A percentile compares a stretch with the other conserved stretches of the same genome.
Conservation (phyloP, 1,140 invertebrate species). For the Drosophila chauvacae region DNA sequence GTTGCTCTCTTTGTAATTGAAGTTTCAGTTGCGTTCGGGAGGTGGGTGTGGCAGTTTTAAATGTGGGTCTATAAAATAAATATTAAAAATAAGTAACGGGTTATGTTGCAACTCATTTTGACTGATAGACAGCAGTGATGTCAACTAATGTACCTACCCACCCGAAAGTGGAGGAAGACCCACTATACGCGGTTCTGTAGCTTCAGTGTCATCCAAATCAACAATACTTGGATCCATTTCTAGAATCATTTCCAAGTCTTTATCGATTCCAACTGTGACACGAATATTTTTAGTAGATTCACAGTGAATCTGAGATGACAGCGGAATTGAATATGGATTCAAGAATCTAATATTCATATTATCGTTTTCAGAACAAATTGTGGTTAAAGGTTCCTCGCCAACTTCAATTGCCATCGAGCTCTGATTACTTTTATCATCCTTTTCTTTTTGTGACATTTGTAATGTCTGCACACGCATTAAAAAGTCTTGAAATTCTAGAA, state of each 20-base stretch:
- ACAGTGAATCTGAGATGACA: neutral
- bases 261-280: slow-evolving; percentile 87
- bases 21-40: slow-evolving; percentile 94
- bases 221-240: slow-evolving; percentile 88
- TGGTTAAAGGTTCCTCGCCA: slow-evolving; percentile 58
- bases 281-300: slow-evolving; percentile 80
- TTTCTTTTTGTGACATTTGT: slow-evolving; percentile 53
- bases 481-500: slow-evolving; percentile 69
- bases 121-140: neutral
- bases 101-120: neutral
- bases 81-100: neutral
- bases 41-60: slow-evolving; percentile 91
- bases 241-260: slow-evolving; percentile 87
- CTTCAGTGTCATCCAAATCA: slow-evolving; percentile 84
- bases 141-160: slow-evolving; percentile 71
- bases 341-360: slow-evolving; percentile 6
- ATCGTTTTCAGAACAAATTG: slow-evolving; percentile 48
- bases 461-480: slow-evolving; percentile 63
- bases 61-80: slow-evolving; percentile 88
- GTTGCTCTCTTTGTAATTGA: slow-evolving; percentile 93
- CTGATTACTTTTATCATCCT: neutral
- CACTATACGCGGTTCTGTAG: slow-evolving; percentile 56
- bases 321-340: neutral
- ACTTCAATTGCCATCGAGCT: slow-evolving; percentile 48
- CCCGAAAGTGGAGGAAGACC: slow-evolving; percentile 81